Conservation (phyloP, 1,140 invertebrate genomes). For the Drosophila eugracilis region DNA sequence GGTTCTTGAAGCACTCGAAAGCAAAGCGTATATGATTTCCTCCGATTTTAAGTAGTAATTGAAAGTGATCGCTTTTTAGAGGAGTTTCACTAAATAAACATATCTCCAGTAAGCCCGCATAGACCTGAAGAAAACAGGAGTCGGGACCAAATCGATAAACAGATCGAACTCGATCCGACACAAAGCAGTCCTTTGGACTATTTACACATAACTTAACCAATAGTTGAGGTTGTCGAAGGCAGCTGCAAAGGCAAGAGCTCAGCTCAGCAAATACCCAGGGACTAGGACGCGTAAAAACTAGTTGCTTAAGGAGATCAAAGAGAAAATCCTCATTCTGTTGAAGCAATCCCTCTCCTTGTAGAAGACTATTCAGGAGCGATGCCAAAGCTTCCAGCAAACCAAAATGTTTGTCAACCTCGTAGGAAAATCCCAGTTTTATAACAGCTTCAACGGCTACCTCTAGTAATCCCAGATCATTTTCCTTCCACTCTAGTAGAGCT, state of each 20-base stretch:
- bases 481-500: conserved; percentile 41
- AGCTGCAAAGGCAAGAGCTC: conserved; percentile 59
- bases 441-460: conserved; percentile 62
- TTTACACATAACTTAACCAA: conserved; percentile 59
- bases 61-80: conserved; percentile 50
- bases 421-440: conserved; percentile 62
- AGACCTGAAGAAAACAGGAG: conserved; percentile 75
- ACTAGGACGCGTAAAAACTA: conserved; percentile 71
- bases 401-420: conserved; percentile 65
- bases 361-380: conserved; percentile 50
- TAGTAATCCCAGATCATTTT: conserved; percentile 49
- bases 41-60: conserved; percentile 57
- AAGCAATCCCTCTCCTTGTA: conserved; percentile 6
- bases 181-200: conserved; percentile 53
- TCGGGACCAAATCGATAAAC: conserved; percentile 69
- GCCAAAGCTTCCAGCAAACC: conserved; percentile 66
- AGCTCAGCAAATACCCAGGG: conserved; percentile 70
- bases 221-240: conserved; percentile 28
- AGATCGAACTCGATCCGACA: conserved; percentile 65
- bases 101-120: conserved; percentile 69
- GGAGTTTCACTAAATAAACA: conserved; percentile 56
- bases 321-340: conserved; percentile 11
- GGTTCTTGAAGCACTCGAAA: conserved; percentile 66
- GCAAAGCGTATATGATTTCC: conserved; percentile 73
- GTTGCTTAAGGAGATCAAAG: conserved; percentile 62